These are phyloP conservation scores for Montipora capitata DNA, from an alignment of 92 coral and sea anemone genomes.

Conservation along the genomic window DNA sequence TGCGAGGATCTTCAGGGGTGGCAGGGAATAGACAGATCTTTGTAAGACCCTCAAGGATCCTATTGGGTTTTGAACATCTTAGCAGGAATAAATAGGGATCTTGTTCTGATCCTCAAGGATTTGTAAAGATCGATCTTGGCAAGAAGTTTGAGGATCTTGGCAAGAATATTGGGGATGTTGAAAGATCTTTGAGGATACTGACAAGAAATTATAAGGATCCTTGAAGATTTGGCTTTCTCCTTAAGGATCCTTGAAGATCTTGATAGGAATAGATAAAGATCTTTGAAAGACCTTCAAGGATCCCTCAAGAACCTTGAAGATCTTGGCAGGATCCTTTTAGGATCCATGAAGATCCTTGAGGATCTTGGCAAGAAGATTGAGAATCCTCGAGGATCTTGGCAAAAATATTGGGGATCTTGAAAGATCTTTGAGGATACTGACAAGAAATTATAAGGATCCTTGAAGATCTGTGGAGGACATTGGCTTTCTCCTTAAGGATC, in stretches of 20 bases:
- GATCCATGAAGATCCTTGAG: background rate
- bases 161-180: no score
- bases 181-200: background rate
- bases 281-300: background rate
- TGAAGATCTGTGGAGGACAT: background rate
- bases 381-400: no score
- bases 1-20: background rate
- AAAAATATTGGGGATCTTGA: background rate
- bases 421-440: background rate
- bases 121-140: background rate
- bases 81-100: background rate
- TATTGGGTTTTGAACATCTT: background rate
- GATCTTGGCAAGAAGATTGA: no score
- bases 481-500: background rate
- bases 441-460: background rate
- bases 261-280: background rate
- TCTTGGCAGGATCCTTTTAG: background rate
- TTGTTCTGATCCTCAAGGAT: background rate
- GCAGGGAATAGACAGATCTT: background rate
- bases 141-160: background rate
- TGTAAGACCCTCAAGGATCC: background rate
- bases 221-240: no score
- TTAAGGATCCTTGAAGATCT: background rate
- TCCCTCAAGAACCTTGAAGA: background rate
- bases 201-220: background rate